phyloP scores from a whole-genome alignment of 2,888 invertebrate species.

The Meloe dianella region DNA sequence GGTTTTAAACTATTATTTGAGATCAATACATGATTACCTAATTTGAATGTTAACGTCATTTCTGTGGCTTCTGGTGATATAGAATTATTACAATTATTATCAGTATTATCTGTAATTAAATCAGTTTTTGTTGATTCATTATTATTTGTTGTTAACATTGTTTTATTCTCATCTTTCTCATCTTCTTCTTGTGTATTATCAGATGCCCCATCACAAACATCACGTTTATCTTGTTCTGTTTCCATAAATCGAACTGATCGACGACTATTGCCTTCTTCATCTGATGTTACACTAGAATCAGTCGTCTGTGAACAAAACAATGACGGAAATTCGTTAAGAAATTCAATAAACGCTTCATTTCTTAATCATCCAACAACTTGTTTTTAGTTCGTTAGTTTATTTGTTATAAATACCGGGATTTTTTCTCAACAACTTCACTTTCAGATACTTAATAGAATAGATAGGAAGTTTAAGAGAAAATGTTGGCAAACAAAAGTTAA shows the following conservation, averaged over 20 bases:
- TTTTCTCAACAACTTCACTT: not conserved
- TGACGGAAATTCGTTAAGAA: not conserved
- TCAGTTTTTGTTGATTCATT: slow-evolving; percentile 39
- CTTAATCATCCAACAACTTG: no score
- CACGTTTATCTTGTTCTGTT: slow-evolving; percentile 51
- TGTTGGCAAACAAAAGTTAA: not conserved
- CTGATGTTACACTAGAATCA: slow-evolving; percentile 54
- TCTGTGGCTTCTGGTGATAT: slow-evolving; percentile 58
- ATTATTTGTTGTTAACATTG: slow-evolving; percentile 44
- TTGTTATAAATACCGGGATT: no score
- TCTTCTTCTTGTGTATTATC: slow-evolving; percentile 51
- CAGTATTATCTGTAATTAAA: slow-evolving; percentile 22
- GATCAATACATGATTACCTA: slow-evolving; percentile 64
- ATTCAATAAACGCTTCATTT: not conserved
- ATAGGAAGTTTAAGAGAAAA: not conserved
- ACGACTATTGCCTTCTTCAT: slow-evolving; percentile 66
- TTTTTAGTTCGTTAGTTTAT: no score
- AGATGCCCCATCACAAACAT: slow-evolving; percentile 58
- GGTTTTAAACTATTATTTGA: slow-evolving; percentile 68
- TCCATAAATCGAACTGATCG: slow-evolving; percentile 74
- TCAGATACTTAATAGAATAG: not conserved
- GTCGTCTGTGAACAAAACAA: slow-evolving; percentile 38
- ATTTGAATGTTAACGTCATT: slow-evolving; percentile 64
- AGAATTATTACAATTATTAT: slow-evolving; percentile 35
- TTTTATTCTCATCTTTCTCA: slow-evolving; percentile 32